Evolutionary conservation across 2,797 vertebrate species (phyloP).

Genomic region (Morus bassanus): DNA sequence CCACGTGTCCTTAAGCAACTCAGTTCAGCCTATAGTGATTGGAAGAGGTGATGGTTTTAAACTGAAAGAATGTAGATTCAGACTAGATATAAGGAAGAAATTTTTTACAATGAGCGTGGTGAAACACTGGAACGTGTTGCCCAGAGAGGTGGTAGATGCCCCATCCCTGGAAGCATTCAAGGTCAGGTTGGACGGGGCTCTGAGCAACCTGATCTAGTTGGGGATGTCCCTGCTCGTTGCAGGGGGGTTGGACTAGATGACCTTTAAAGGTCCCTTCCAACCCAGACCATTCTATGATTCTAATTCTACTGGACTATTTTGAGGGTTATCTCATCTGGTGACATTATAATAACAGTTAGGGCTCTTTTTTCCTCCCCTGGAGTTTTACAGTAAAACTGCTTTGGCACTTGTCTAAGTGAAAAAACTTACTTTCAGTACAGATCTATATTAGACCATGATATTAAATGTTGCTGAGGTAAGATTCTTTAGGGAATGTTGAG

Average conservation of each 20-base stretch:
- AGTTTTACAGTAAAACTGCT: not conserved
- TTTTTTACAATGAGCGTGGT: not conserved
- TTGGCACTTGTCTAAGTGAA: not conserved
- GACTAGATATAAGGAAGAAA: not conserved
- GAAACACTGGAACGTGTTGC: not conserved
- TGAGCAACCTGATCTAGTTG: not conserved
- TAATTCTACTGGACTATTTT: not conserved
- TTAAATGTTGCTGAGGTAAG: not conserved
- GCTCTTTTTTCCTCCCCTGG: not conserved
- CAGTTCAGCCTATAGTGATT: not conserved
- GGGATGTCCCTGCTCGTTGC: not conserved
- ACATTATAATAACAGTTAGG: not conserved
- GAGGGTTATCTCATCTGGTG: not conserved
- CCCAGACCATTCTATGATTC: not conserved
- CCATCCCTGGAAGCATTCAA: not conserved
- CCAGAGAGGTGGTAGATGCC: not conserved
- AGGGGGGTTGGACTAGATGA: not conserved
- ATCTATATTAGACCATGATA: not conserved
- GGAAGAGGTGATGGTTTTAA: not conserved
- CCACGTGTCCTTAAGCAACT: not conserved
- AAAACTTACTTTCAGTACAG: not conserved
- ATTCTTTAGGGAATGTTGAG: not conserved
- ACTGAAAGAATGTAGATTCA: not conserved
- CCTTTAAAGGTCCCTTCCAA: not conserved
- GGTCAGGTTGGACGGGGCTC: not conserved